Percentiles rank a stretch among this genome's conserved stretches.
Conservation (phyloP, 1,140 invertebrate species). For the Glomeris maerens region DNA sequence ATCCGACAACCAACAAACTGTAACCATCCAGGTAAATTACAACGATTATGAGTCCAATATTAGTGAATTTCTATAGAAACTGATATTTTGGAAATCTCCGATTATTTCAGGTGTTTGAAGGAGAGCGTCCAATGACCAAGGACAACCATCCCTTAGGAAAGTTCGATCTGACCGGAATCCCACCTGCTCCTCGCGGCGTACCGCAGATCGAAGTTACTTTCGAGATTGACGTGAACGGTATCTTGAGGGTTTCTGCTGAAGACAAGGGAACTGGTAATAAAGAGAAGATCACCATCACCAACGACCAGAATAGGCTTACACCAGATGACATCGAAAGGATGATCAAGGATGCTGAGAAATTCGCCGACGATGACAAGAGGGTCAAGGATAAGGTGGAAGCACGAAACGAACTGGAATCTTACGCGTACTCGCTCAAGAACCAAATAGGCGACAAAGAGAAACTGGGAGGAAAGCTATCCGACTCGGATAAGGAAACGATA, state of each 20-base stretch:
- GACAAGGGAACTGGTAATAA: constrained; percentile 97
- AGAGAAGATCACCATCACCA: constrained; percentile 97
- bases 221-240: constrained; percentile 98
- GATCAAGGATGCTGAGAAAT: constrained; percentile 97
- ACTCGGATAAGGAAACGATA: constrained; percentile 89
- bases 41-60: neutral
- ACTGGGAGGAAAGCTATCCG: constrained; percentile 77
- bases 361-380: constrained; percentile 96
- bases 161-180: constrained; percentile 96
- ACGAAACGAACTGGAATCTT: constrained; percentile 88
- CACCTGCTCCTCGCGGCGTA: constrained; percentile 90
- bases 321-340: constrained; percentile 97
- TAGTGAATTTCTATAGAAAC: too few relatives aligned
- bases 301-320: constrained; percentile 90
- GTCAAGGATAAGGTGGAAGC: constrained; percentile 93
- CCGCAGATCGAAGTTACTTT: constrained; percentile 99
- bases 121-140: constrained; percentile 98
- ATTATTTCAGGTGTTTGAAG: constrained; percentile 59
- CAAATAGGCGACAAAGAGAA: constrained; percentile 96
- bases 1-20: constrained; percentile 96
- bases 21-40: constrained; percentile 69
- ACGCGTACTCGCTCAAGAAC: constrained; percentile 95
- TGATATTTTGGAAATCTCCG: too few relatives aligned
- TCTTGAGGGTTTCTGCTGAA: constrained; percentile 84
- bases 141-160: constrained; percentile 96